A percentile compares a stretch with the other conserved stretches of the same genome.
Conservation (phyloP, 2,797 vertebrate species). For the Lindbergichthys nudifrons region DNA sequence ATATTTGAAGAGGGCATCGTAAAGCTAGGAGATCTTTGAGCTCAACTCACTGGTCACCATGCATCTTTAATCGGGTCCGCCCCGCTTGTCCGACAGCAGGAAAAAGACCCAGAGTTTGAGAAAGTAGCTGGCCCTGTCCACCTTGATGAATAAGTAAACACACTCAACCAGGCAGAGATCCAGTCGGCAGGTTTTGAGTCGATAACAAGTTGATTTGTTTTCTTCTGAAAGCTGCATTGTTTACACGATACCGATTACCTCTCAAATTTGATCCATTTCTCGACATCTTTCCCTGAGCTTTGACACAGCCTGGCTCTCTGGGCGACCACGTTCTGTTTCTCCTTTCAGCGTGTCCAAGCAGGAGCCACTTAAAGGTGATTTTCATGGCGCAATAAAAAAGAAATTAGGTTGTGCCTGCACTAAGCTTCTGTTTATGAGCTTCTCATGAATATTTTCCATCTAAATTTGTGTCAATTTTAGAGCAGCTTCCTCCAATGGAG, state of each 20-base stretch:
- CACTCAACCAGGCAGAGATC: constrained; percentile 61
- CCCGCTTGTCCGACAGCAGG: constrained; percentile 68
- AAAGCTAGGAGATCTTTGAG: constrained; percentile 76
- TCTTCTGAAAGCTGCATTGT: constrained; percentile 71
- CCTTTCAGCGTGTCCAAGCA: constrained; percentile 2
- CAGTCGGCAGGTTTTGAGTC: constrained; percentile 60
- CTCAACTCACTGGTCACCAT: constrained; percentile 73
- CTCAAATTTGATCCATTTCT: constrained; percentile 73
- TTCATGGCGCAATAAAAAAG: constrained; percentile 61
- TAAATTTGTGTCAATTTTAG: constrained; percentile 59
- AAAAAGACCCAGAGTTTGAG: constrained; percentile 64
- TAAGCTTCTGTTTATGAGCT: constrained; percentile 44
- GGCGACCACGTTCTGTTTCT: constrained; percentile 9
- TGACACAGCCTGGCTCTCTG: constrained; percentile 19
- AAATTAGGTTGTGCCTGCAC: constrained; percentile 50
- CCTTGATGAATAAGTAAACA: constrained; percentile 83
- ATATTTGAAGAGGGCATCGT: constrained; percentile 76
- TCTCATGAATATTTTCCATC: constrained; percentile 63
- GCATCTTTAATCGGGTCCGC: constrained; percentile 79
- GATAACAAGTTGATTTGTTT: constrained; percentile 80
- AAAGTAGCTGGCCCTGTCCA: constrained; percentile 55
- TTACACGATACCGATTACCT: constrained; percentile 72
- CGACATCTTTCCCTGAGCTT: constrained; percentile 45
- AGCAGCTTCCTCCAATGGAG: constrained; percentile 31
- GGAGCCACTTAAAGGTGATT: constrained; percentile 35